Conservation (phyloP, 2,113 vertebrate genomes). For the Lasiurus cinereus region DNA sequence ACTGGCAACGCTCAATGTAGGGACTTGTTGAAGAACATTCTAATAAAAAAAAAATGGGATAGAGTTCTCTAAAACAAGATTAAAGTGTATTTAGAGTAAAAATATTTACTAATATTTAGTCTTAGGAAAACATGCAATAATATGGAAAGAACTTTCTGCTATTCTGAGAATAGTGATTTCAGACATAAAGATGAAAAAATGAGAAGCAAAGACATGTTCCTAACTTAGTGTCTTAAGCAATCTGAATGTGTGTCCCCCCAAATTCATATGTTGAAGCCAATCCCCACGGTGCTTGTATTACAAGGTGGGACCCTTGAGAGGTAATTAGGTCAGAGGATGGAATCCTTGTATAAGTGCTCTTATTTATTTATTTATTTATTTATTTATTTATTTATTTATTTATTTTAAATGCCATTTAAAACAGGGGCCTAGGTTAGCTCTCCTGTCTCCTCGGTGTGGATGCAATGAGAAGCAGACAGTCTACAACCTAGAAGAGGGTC, state of each 20-base stretch:
- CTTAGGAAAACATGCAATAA: not conserved
- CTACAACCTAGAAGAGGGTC: not conserved
- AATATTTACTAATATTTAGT: not conserved
- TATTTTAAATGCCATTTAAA: no score
- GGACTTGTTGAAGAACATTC: not conserved
- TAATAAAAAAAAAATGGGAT: not conserved
- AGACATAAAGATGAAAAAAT: conserved; percentile 23
- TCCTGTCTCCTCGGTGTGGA: not conserved
- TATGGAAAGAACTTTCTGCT: not conserved
- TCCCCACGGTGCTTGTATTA: not conserved
- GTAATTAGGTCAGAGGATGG: not conserved
- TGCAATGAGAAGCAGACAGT: not conserved
- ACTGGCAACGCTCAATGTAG: not conserved
- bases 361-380: not conserved
- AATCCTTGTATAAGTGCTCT: not conserved
- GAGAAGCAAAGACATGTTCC: not conserved
- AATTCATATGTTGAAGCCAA: not conserved
- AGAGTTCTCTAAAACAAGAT: not conserved
- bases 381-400: not conserved
- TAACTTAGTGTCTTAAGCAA: not conserved
- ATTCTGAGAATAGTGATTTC: not conserved
- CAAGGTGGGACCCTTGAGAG: not conserved
- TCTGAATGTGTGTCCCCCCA: not conserved
- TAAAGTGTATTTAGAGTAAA: conserved; percentile 3
- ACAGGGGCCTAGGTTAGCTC: not conserved